Conservation (phyloP, 2,888 invertebrate genomes). For the Entomobrya proxima region DNA sequence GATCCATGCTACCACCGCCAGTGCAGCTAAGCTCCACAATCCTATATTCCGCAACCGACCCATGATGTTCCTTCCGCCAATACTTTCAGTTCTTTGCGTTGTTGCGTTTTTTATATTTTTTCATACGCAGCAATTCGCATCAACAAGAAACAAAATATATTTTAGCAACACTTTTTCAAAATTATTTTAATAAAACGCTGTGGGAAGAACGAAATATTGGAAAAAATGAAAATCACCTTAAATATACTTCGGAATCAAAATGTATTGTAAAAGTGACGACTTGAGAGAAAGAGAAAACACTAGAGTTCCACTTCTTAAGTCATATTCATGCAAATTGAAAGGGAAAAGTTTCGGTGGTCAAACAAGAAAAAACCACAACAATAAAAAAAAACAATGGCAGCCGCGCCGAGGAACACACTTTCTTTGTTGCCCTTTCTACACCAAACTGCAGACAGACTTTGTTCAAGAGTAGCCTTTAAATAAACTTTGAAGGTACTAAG, state of each 20-base stretch:
- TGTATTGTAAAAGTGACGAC: background rate
- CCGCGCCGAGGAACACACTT: slow-evolving; percentile 41
- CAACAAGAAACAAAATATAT: slow-evolving; percentile 2
- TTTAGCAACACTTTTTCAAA: background rate
- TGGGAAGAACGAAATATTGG: slow-evolving; percentile 12
- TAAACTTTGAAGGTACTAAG: slow-evolving; percentile 58
- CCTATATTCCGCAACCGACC: slow-evolving; percentile 36
- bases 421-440: slow-evolving; percentile 55
- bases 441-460: slow-evolving; percentile 50
- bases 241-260: background rate
- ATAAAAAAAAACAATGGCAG: slow-evolving; percentile 12
- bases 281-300: background rate
- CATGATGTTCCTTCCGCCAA: slow-evolving; percentile 45
- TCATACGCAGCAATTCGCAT: background rate
- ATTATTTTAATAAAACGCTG: background rate
- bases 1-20: slow-evolving; percentile 56
- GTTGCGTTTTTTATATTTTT: background rate
- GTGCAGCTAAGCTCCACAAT: slow-evolving; percentile 58
- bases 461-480: slow-evolving; percentile 54
- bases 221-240: slow-evolving; percentile 1
- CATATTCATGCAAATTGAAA: slow-evolving; percentile 47
- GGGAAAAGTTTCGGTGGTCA: background rate
- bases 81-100: background rate
- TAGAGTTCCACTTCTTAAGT: slow-evolving; percentile 36
- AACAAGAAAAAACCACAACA: background rate